Percentiles rank a stretch among this genome's conserved stretches.
Evolutionary conservation across 2,113 vertebrate species (phyloP).

Genomic region (Puma concolor): DNA sequence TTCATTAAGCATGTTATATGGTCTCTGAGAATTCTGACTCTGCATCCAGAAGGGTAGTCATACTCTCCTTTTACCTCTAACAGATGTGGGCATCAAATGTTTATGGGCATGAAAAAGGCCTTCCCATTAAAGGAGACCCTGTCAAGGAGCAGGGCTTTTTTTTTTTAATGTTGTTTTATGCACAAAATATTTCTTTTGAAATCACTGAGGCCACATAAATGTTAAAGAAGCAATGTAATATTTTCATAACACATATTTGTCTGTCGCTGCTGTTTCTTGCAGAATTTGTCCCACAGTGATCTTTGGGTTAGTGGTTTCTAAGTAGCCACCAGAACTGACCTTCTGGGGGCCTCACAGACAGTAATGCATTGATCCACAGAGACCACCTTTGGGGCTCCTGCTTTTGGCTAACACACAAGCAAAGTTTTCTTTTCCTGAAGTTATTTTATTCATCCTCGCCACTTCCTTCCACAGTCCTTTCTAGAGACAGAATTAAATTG

Average conservation of each 20-base stretch:
- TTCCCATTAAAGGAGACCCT: constrained; percentile 76
- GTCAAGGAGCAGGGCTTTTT: constrained; percentile 79
- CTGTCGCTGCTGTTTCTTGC: constrained; percentile 75
- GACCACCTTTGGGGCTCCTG: constrained; percentile 53
- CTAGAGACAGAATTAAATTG: constrained; percentile 59
- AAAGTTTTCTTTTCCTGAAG: constrained; percentile 59
- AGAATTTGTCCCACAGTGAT: constrained; percentile 79
- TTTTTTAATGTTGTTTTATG: constrained; percentile 80
- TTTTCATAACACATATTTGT: constrained; percentile 75
- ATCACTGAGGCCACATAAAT: constrained; percentile 81
- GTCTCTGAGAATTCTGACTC: constrained; percentile 59
- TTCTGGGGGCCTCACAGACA: constrained; percentile 64
- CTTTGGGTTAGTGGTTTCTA: constrained; percentile 71
- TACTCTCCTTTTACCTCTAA: constrained; percentile 62
- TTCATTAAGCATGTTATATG: constrained; percentile 64
- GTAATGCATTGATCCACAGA: constrained; percentile 61
- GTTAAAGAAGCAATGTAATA: constrained; percentile 78
- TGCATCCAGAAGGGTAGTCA: constrained; percentile 43
- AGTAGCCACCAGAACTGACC: constrained; percentile 64
- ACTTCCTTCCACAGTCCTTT: constrained; percentile 50
- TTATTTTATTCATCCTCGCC: constrained; percentile 69
- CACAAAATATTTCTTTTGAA: constrained; percentile 81
- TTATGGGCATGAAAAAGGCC: constrained; percentile 76
- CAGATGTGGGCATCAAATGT: constrained; percentile 83
- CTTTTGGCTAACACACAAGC: constrained; percentile 48